Conservation (phyloP, 2,113 vertebrate species). For the Lycocorax pyrrhopterus region DNA sequence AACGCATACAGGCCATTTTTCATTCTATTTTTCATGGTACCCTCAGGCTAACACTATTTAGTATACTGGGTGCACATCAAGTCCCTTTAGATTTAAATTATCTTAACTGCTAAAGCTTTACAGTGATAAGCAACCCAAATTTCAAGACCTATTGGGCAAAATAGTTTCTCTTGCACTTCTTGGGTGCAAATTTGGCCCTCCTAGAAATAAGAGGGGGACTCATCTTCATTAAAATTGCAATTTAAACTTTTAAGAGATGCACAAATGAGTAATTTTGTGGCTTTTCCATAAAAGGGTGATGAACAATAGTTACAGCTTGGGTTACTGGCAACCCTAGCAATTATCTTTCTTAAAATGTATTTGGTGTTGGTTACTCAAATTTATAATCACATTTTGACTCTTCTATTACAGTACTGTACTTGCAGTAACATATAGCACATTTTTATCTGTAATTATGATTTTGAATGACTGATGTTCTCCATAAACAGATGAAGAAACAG, state of each 20-base stretch:
- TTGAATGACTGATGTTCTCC: background rate
- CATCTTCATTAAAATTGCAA: fast-evolving
- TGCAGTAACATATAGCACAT: fast-evolving
- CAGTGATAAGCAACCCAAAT: background rate
- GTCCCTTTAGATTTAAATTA: background rate
- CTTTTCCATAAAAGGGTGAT: background rate
- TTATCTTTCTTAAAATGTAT: background rate
- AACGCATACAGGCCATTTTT: background rate
- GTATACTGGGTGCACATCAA: background rate
- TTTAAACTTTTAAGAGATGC: background rate
- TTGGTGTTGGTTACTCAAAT: background rate
- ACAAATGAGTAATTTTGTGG: background rate
- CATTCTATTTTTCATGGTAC: background rate
- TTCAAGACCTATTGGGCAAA: background rate
- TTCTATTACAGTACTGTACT: background rate
- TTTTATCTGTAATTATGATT: background rate
- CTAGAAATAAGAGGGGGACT: background rate
- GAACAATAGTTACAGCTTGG: background rate
- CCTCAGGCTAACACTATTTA: background rate
- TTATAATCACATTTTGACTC: background rate
- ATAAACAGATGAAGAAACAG: fast-evolving
- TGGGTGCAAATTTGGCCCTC: background rate
- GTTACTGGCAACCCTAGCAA: background rate
- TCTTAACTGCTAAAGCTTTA: background rate
- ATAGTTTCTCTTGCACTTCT: background rate